Base-by-base conservation (phyloP, 30 jellyfish, hydroid and myxozoan species). In the Nemopilema nomurai region DNA sequence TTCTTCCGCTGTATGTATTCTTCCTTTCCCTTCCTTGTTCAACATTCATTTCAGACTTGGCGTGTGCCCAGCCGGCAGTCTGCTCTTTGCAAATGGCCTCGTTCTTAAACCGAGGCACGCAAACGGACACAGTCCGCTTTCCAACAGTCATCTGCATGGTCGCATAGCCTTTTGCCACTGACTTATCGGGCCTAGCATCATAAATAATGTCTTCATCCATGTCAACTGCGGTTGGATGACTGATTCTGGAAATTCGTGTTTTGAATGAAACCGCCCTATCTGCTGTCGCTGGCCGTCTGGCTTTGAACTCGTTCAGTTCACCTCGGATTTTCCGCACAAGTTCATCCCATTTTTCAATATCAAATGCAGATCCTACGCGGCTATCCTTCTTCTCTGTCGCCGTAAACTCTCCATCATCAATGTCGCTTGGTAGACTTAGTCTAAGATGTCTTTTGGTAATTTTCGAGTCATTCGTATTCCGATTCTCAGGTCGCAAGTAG, bases 131-230 rank as follows among this genome's bases (percentile, higher is more conserved):
- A 33, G 76, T 78, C 53, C 77, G 74, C 79, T 85, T 63, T 4
- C 94, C 94, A 20, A 76, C 69, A 27, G 81, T 85, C 88, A 85
- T 76, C 65, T 76, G 88, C 94, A 85, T 85, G 0, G 88, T 75
- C 41, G 94, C 88, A 52, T 85, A 85, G 18, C 94, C 94, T 28
- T 85, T 85, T 27, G 81, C 74, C 17, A 85, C 88, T 7, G 94
- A 75, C 25, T 74, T 85, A 16, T 62, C 87, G 16, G 86, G 86
- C 74, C 86, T 63, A 31, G 92, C 87, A 85, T 85, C 83, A 51
- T 81, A 81, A 65, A 81, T 81, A 3, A 81, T 69, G 26, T 81
- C 90, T 21, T 69, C 90, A 13, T 67, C 81, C 78, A 32, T 27
- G 28, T 62, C 87, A 23, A 78, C 49, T 20, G 77, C 87, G 8